phyloP scores from a whole-genome alignment of 2,888 invertebrate genomes.

The Tetramorium bicarinatum region DNA sequence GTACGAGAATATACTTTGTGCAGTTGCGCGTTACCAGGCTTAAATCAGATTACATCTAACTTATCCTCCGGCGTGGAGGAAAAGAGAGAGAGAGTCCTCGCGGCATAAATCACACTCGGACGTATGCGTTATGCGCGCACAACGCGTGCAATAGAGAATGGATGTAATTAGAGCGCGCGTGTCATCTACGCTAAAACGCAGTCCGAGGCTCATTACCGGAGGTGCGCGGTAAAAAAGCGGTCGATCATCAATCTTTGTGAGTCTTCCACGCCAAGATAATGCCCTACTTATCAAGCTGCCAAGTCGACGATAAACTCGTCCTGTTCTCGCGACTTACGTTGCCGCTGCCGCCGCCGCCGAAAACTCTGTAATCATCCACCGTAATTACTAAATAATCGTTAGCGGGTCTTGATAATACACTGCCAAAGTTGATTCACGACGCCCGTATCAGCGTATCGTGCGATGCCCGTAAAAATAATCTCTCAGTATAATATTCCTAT shows the following conservation, averaged over 20 bases:
- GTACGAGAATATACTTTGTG: conserved; percentile 6
- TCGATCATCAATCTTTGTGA: conserved; percentile 57
- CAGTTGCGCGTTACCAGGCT: conserved; percentile 30
- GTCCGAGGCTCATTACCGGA: conserved; percentile 54
- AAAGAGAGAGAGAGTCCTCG: neutral
- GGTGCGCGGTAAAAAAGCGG: conserved; percentile 44
- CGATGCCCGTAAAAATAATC: neutral
- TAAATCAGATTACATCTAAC: conserved; percentile 55
- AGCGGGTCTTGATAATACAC: conserved; percentile 21
- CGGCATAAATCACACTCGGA: conserved; percentile 58
- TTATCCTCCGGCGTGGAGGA: conserved; percentile 21
- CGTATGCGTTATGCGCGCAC: conserved; percentile 7
- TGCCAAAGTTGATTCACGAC: conserved; percentile 3
- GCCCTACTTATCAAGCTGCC: conserved; percentile 56
- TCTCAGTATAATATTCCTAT: conserved; percentile 5
- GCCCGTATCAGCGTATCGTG: conserved; percentile 15
- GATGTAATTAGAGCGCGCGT: conserved; percentile 63
- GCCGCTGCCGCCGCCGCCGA: conserved; percentile 19
- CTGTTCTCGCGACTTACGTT: conserved; percentile 30
- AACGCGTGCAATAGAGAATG: conserved; percentile 41
- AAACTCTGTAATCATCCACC: conserved; percentile 47
- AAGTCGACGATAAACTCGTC: conserved; percentile 50
- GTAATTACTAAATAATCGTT: conserved; percentile 52
- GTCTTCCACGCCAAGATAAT: conserved; percentile 40
- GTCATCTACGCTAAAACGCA: conserved; percentile 58